phyloP scores from a whole-genome alignment of 2,113 vertebrate genomes.

The Eurystomus gularis region DNA sequence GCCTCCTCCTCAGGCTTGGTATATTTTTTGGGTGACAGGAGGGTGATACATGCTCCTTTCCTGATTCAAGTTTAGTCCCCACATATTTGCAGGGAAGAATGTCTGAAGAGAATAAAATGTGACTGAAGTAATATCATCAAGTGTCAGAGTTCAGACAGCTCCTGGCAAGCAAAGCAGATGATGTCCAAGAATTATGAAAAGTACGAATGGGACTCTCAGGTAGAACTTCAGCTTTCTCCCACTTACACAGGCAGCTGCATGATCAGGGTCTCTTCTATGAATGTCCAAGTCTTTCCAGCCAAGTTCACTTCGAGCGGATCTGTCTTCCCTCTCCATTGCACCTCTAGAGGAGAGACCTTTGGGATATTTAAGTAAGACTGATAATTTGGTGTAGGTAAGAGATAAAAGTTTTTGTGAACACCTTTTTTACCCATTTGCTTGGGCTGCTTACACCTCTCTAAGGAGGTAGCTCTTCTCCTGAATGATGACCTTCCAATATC shows the following conservation, averaged over 20 bases:
- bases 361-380: neutral
- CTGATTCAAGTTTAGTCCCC: neutral
- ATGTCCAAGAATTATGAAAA: neutral
- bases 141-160: neutral
- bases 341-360: neutral
- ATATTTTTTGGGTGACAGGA: neutral
- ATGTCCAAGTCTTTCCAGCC: neutral
- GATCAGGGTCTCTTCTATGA: neutral
- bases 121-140: neutral
- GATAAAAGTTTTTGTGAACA: neutral
- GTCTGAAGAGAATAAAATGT: neutral
- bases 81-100: neutral
- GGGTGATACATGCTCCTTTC: neutral
- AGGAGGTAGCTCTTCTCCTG: conserved; percentile 2
- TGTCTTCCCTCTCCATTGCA: conserved; percentile 5
- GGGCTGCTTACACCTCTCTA: neutral
- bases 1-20: conserved; percentile 12
- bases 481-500: neutral
- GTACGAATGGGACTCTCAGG: neutral
- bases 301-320: neutral
- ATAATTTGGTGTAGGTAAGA: neutral
- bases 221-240: conserved; percentile 23
- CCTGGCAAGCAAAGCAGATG: neutral
- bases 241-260: neutral
- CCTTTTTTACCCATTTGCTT: neutral